Percentiles rank a stretch among this genome's conserved stretches.
phyloP scores from a whole-genome alignment of 2,797 vertebrate species.

The Sphenodon punctatus region DNA sequence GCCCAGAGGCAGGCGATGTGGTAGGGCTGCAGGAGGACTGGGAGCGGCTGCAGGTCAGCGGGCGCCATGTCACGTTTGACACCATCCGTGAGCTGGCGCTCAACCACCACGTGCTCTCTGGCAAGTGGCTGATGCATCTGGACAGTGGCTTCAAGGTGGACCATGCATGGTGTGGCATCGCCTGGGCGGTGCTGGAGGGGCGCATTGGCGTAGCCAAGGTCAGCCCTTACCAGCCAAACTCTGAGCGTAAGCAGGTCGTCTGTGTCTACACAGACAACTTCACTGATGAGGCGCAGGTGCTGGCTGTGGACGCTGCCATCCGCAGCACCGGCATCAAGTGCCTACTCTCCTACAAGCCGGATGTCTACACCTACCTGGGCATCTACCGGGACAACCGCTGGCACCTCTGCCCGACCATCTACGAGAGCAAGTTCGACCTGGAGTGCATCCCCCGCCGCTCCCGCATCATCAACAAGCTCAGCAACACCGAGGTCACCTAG shows the following conservation, averaged over 20 bases:
- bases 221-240: constrained; percentile 78
- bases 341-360: constrained; percentile 86
- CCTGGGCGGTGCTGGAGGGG: constrained; percentile 82
- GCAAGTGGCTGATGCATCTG: constrained; percentile 92
- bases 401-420: constrained; percentile 92
- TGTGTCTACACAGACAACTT: constrained; percentile 88
- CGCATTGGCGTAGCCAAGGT: constrained; percentile 82
- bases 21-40: constrained; percentile 85
- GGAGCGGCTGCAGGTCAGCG: constrained; percentile 83
- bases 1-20: constrained; percentile 66
- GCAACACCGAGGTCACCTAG: constrained; percentile 84
- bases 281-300: constrained; percentile 83
- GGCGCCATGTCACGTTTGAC: constrained; percentile 79
- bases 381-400: constrained; percentile 91
- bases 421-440: constrained; percentile 90
- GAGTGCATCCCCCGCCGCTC: constrained; percentile 87
- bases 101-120: constrained; percentile 83
- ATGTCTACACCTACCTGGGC: constrained; percentile 89
- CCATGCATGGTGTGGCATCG: constrained; percentile 88
- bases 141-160: constrained; percentile 91
- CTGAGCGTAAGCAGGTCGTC: constrained; percentile 83
- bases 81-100: constrained; percentile 87
- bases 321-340: constrained; percentile 88
- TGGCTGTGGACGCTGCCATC: constrained; percentile 82
- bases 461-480: constrained; percentile 85